Evolutionary conservation across 2,797 vertebrate species (phyloP), one percentile per base, ranked within the genome.

Genomic region (Carapus acus): DNA sequence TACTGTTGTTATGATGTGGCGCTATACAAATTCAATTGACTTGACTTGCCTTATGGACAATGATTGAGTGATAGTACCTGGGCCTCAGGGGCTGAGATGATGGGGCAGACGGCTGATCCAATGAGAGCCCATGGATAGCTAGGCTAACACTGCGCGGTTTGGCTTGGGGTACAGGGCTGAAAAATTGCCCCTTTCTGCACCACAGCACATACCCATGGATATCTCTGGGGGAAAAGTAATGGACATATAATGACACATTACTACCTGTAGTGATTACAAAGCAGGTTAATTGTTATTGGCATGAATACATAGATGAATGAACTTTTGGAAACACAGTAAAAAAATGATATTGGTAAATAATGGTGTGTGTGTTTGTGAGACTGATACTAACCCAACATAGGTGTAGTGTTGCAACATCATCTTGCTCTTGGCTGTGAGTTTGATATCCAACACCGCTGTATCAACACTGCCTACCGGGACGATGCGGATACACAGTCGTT

Each of bases 181-280:
- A 62, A 41, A 90, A 80, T 1, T 74, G 63, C 2, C 89, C 90
- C 56, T 93, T 96, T 70, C 80, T 88, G 80, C 89, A 93, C 93
- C 94, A 97, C 40, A 97, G 33, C 36, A 94, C 90, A 3, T 91
- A 92, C 24, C 88, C 85, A 1, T 91, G 79, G 49, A 94, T 83
- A 58, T 96, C 94, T 67, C 94, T 96, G 76, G 0, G 8, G 39
- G n/a, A n/a, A n/a, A n/a, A n/a, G n/a, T n/a, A 3, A 3, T 27
- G 13, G 1, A 8, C 23, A 61, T 27, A 16, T 20, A 39, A 27
- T 17, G 8, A 22, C 16, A 44, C 12, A 41, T 33, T 40, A 17
- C 19, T 11, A 14, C 12, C 17, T 39, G 20, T 7, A 31, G 12
- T n/a, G 14, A 53, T 20, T 17, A 33, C 14, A n/a, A 24, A 20